These are phyloP conservation scores for Ennomos fuscantarius DNA, from an alignment of 2,888 invertebrate species.

Conservation along the genomic window DNA sequence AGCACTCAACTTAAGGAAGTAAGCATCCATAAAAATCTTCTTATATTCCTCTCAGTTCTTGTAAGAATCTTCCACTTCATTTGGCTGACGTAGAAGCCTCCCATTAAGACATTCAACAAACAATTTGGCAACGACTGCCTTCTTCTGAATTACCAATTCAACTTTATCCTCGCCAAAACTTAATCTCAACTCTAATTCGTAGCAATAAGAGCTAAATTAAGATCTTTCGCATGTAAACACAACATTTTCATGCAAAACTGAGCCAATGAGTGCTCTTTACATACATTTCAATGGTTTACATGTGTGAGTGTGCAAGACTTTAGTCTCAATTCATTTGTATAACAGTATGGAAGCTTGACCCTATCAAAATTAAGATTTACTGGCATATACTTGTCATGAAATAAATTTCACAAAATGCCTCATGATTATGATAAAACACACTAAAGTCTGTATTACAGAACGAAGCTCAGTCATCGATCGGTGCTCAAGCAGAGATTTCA, in stretches of 20 bases:
- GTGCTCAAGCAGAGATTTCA: too few relatives aligned
- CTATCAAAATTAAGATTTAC: too few relatives aligned
- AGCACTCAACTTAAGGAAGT: too few relatives aligned
- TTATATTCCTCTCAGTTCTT: constrained; percentile 12
- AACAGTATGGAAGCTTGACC: too few relatives aligned
- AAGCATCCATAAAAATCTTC: too few relatives aligned
- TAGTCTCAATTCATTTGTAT: neutral
- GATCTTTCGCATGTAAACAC: neutral
- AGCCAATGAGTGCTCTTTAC: constrained; percentile 43
- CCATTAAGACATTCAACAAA: constrained; percentile 61
- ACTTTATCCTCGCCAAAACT: neutral
- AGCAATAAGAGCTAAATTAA: constrained; percentile 1
- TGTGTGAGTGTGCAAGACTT: constrained; percentile 31
- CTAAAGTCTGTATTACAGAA: too few relatives aligned
- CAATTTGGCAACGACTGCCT: constrained; percentile 54
- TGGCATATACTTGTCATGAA: too few relatives aligned
- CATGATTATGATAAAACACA: too few relatives aligned
- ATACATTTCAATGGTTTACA: constrained; percentile 41
- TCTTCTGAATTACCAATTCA: constrained; percentile 15
- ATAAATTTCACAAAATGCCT: too few relatives aligned
- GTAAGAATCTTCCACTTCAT: constrained; percentile 54
- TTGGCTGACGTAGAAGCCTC: constrained; percentile 48
- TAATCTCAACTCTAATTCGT: constrained; percentile 1
- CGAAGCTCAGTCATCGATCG: too few relatives aligned
- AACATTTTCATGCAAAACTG: constrained; percentile 30